Evolutionary conservation across 2,797 vertebrate species (phyloP), one percentile per base, ranked within the genome.

Genomic region (Eleutherodactylus coqui): DNA sequence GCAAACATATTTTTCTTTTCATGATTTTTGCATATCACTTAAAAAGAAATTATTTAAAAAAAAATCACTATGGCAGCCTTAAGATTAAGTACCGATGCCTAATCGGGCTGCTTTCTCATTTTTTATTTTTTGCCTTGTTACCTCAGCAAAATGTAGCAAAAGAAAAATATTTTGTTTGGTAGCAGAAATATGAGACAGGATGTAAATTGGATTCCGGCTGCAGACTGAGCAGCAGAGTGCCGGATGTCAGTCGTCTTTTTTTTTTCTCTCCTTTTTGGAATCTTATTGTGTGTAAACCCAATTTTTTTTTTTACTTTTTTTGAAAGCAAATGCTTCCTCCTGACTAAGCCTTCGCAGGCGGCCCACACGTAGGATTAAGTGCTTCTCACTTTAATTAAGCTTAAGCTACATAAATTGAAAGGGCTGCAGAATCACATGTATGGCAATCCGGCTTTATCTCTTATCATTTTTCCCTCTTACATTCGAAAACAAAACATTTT

Each of bases 171-270:
- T 89, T 84, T 86, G 90, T 89, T 91, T 29, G 85, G 34, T 89
- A 89, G 84, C 86, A 89, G 88, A 92, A 92, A 91, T 89, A 91
- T 87, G 92, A 92, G 79, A 90, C 88, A 90, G 91, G 91, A 92
- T 90, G 91, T 89, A 86, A n/a, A 90, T 90, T 87, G 64, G 84
- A 92, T 89, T 85, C 85, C 79, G 91, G 90, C 84, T 86, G 88
- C 75, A 79, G 27, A 10, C 53, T 86, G 77, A 88, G 90, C 90
- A 91, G 89, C 60, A 84, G 88, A 90, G 83, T 64, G 82, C 84
- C 89, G 83, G 88, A 88, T 90, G 89, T 88, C 90, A 86, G 64
- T 88, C 89, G 69, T 60, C 67, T 0, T 0, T 86, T 69, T 69
- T 38, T 60, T 88, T 38, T 29, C 79, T 88, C 86, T 88, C 83